phyloP scores from a whole-genome alignment of 2,113 vertebrate genomes.

The Oenanthe melanoleuca region DNA sequence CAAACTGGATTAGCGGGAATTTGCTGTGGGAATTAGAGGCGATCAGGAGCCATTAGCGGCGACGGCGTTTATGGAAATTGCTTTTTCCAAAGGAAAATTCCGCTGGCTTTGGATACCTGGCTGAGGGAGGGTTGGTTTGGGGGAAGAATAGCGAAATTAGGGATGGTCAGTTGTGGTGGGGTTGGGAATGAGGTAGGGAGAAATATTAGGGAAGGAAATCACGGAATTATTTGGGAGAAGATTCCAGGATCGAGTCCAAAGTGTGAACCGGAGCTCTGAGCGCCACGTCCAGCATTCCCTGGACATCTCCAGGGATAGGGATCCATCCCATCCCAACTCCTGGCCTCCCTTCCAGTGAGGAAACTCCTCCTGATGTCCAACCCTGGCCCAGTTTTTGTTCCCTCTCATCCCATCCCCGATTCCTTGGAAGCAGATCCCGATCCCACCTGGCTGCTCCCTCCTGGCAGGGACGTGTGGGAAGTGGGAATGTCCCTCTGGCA shows the following conservation, averaged over 20 bases:
- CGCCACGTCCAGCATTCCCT: background rate
- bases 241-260: too few species aligned
- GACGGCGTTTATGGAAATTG: slow-evolving; percentile 87
- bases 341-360: too few species aligned
- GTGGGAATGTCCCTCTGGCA: background rate
- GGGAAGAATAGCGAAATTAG: slow-evolving; percentile 22
- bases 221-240: background rate
- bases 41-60: slow-evolving; percentile 92
- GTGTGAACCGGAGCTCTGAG: background rate
- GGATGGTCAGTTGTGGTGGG: background rate
- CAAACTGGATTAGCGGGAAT: slow-evolving; percentile 97
- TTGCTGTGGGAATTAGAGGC: slow-evolving; percentile 92
- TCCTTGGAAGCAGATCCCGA: background rate
- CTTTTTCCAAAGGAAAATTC: slow-evolving; percentile 83
- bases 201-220: background rate
- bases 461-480: background rate
- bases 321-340: background rate
- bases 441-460: background rate
- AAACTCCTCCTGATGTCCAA: background rate
- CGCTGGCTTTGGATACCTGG: slow-evolving; percentile 56
- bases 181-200: background rate
- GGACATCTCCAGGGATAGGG: background rate
- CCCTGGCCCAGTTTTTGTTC: background rate
- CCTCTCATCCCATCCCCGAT: background rate
- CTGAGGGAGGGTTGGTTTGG: background rate